Percentiles rank a stretch among this genome's conserved stretches.
Conservation (phyloP, 2,797 vertebrate species). For the Anolis apletophallus region DNA sequence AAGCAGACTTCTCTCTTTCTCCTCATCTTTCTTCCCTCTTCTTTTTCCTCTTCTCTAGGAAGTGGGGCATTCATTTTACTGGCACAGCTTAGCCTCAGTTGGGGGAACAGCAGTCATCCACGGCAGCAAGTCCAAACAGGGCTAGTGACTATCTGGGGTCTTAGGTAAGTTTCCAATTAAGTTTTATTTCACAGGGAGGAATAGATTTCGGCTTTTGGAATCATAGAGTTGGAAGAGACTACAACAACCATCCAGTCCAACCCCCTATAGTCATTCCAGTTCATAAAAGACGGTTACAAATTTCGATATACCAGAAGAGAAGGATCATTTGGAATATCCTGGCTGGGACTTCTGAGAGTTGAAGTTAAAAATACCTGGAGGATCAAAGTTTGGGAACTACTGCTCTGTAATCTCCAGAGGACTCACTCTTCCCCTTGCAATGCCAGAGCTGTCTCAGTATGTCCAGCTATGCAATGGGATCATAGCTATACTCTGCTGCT, state of each 20-base stretch:
- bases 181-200: background rate
- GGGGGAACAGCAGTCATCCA: conserved; percentile 77
- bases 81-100: conserved; percentile 82
- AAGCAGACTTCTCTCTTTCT: background rate
- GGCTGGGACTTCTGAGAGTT: no score
- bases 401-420: no score
- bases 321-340: background rate
- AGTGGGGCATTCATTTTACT: conserved; percentile 84
- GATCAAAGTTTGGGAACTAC: no score
- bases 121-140: conserved; percentile 84
- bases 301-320: background rate
- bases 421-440: no score
- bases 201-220: background rate
- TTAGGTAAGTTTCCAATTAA: conserved; percentile 74
- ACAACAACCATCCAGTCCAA: background rate
- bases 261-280: background rate
- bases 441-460: no score
- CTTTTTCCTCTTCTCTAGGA: conserved; percentile 61
- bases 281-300: background rate
- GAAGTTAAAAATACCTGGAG: no score
- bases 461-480: no score
- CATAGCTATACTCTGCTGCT: no score
- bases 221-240: no score
- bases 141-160: conserved; percentile 83
- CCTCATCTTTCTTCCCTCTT: background rate